Evolutionary conservation across 2,888 invertebrate species (phyloP).

Genomic region (Chrysolina haemoptera): DNA sequence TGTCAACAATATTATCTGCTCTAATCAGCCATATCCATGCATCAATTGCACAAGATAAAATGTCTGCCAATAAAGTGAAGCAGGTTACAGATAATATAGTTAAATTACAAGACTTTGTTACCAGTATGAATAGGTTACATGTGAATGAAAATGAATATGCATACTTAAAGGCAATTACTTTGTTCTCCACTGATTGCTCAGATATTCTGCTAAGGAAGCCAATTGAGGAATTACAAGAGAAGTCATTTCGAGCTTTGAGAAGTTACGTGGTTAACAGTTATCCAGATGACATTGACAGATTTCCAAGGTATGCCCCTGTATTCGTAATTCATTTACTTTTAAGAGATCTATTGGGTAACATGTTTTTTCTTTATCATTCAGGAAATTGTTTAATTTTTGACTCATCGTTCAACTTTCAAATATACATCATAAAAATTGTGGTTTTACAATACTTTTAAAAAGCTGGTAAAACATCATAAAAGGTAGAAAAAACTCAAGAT

Average conservation of each 20-base stretch:
- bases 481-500: too few species aligned
- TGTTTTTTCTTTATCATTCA: too few species aligned
- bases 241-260: conserved; percentile 75
- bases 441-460: too few species aligned
- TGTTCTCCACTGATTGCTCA: conserved; percentile 74
- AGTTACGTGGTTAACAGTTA: conserved; percentile 69
- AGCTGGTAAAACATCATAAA: too few species aligned
- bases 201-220: conserved; percentile 70
- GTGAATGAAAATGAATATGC: conserved; percentile 90
- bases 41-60: conserved; percentile 82
- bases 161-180: conserved; percentile 86
- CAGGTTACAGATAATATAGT: conserved; percentile 84
- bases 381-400: too few species aligned
- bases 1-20: conserved; percentile 86
- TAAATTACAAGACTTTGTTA: conserved; percentile 87
- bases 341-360: too few species aligned
- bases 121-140: conserved; percentile 80
- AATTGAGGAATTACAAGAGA: conserved; percentile 76
- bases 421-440: too few species aligned
- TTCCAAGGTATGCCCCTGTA: conserved; percentile 67
- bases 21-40: conserved; percentile 86
- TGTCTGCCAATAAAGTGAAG: conserved; percentile 82
- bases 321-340: too few species aligned
- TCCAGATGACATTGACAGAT: conserved; percentile 72
- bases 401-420: too few species aligned